A percentile compares a stretch with the other conserved stretches of the same genome.
These are phyloP conservation scores for Egretta garzetta DNA, from an alignment of 2,113 vertebrate species.

Conservation along the genomic window DNA sequence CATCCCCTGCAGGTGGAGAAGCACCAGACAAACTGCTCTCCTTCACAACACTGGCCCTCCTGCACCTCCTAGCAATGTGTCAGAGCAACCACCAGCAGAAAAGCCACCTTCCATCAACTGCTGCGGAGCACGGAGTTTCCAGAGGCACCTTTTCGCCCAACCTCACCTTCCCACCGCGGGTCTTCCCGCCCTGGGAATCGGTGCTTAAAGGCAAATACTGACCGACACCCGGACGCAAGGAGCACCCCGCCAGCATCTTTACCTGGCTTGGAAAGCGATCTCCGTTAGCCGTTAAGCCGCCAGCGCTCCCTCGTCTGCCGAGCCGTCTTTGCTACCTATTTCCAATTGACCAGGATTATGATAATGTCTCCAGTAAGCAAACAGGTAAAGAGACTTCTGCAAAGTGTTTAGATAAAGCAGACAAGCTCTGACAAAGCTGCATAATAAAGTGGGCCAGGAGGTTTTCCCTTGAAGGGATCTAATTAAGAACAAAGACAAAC, in stretches of 20 bases:
- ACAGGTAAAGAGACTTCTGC: conserved; percentile 63
- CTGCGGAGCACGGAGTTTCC: accelerated
- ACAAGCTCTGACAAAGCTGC: conserved; percentile 70
- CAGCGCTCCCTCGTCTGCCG: not conserved
- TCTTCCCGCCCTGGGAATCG: accelerated
- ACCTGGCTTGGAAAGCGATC: not conserved
- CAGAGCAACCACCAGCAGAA: not conserved
- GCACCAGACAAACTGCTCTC: not conserved
- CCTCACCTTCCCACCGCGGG: accelerated
- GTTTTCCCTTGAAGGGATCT: conserved; percentile 69
- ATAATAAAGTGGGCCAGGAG: conserved; percentile 65
- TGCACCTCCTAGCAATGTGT: accelerated
- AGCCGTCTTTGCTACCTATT: not conserved
- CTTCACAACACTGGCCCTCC: not conserved
- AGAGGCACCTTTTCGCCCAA: accelerated
- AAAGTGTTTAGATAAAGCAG: conserved; percentile 72
- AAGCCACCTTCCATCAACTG: not conserved
- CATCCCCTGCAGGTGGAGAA: accelerated
- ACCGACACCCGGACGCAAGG: accelerated
- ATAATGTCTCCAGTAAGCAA: conserved; percentile 63
- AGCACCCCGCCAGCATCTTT: not conserved
- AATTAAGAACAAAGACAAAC: conserved; percentile 76
- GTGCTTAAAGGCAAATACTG: not conserved
- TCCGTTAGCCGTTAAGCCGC: not conserved
- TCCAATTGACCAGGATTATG: conserved; percentile 61